phyloP scores from a whole-genome alignment of 2,888 invertebrate species.

The Sarcophaga rosellei region DNA sequence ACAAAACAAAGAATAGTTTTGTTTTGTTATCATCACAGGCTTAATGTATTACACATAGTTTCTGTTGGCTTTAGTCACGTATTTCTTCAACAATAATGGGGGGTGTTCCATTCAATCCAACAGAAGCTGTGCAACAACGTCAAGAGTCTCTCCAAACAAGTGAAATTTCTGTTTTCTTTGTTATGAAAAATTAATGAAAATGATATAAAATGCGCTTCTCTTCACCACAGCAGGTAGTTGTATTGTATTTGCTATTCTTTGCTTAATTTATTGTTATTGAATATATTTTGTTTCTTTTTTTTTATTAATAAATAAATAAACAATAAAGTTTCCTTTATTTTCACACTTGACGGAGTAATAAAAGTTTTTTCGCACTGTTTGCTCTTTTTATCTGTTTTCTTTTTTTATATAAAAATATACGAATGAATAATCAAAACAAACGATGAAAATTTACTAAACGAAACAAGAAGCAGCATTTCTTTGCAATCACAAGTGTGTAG shows the following conservation, averaged over 20 bases:
- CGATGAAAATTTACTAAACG: background rate
- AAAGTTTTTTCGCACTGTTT: background rate
- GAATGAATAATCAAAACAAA: constrained; percentile 40
- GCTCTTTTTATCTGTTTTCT: constrained; percentile 3
- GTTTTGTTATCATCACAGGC: constrained; percentile 5
- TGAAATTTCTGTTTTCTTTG: too few relatives aligned
- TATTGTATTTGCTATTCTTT: too few relatives aligned
- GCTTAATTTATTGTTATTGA: too few relatives aligned
- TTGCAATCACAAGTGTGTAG: constrained; percentile 6
- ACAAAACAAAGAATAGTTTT: background rate
- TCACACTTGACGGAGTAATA: background rate
- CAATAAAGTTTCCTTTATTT: background rate
- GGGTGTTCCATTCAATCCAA: constrained; percentile 9
- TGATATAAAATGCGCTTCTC: too few relatives aligned
- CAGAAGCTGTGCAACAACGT: background rate
- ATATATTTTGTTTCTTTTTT: background rate
- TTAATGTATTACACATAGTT: background rate
- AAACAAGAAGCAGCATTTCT: background rate
- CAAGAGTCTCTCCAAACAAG: too few relatives aligned
- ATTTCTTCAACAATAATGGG: background rate
- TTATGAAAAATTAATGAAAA: too few relatives aligned
- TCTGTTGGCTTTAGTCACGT: background rate
- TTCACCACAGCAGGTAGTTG: too few relatives aligned
- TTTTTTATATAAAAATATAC: constrained; percentile 2
- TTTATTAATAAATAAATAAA: too few relatives aligned